Conservation (phyloP, 2,797 vertebrate genomes). For the Merluccius polli region DNA sequence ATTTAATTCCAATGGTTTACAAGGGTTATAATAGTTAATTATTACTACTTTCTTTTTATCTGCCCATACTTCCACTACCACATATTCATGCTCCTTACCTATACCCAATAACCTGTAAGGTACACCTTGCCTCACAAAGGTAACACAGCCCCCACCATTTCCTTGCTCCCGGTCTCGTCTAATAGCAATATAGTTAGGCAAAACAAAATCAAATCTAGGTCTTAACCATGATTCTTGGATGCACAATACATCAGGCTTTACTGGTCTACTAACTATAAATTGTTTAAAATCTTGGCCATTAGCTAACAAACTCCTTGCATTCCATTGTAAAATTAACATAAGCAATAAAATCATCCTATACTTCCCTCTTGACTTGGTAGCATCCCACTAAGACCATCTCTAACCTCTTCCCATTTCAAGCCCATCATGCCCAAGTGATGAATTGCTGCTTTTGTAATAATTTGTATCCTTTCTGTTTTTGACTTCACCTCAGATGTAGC, state of each 20-base stretch:
- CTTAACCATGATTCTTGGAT: no score
- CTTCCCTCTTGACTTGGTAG: not conserved
- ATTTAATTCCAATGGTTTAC: not conserved
- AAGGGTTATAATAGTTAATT: conserved; percentile 2
- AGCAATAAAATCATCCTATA: not conserved
- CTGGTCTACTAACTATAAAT: not conserved
- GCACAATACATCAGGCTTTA: not conserved
- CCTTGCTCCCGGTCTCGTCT: no score
- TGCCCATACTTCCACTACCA: not conserved
- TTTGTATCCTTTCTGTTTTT: no score
- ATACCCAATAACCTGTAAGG: conserved; percentile 1
- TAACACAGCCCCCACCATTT: not conserved
- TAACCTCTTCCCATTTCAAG: conserved; percentile 1
- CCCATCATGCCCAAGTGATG: no score
- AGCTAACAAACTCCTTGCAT: conserved; percentile 7
- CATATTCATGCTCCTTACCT: not conserved
- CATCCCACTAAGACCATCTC: not conserved
- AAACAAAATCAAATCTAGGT: not conserved
- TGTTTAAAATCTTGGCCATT: conserved; percentile 19
- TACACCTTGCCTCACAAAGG: not conserved
- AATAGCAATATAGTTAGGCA: not conserved
- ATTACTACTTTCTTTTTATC: not conserved
- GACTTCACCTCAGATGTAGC: no score
- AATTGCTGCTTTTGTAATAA: no score
- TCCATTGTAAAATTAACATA: conserved; percentile 14